These are phyloP conservation scores for Xenopus borealis DNA, from an alignment of 2,113 vertebrate genomes.

Conservation along the genomic window DNA sequence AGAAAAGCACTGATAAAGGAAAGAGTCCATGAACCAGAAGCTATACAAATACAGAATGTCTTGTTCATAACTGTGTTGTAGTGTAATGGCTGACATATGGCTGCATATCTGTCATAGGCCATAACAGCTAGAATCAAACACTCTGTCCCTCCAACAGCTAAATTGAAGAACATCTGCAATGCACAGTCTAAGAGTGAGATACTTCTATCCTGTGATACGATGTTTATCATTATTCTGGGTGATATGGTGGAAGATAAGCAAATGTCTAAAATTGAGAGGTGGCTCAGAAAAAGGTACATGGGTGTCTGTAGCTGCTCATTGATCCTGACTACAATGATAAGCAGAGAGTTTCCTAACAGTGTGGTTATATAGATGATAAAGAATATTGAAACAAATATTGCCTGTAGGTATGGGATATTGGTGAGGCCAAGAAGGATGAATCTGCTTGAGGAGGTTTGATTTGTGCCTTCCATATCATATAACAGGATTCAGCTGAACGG, in stretches of 20 bases:
- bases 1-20: slow-evolving; percentile 1
- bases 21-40: background rate
- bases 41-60: background rate
- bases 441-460: background rate
- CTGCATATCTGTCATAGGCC: slow-evolving; percentile 29
- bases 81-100: slow-evolving; percentile 23
- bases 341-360: background rate
- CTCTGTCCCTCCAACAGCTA: slow-evolving; percentile 17
- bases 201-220: background rate
- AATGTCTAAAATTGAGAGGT: slow-evolving; percentile 25
- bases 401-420: background rate
- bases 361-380: slow-evolving; percentile 4
- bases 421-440: slow-evolving; percentile 24
- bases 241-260: slow-evolving; percentile 24
- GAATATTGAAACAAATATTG: background rate
- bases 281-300: slow-evolving; percentile 28
- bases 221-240: slow-evolving; percentile 8
- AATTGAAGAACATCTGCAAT: slow-evolving; percentile 21
- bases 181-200: slow-evolving; percentile 14
- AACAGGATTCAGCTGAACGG: too few species aligned
- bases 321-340: slow-evolving; percentile 13
- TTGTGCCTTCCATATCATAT: background rate
- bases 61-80: slow-evolving; percentile 16
- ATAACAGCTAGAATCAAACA: slow-evolving; percentile 23
- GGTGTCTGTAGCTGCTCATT: slow-evolving; percentile 8